Evolutionary conservation across 2,888 invertebrate genomes (phyloP).

Genomic region (Theretra japonica): DNA sequence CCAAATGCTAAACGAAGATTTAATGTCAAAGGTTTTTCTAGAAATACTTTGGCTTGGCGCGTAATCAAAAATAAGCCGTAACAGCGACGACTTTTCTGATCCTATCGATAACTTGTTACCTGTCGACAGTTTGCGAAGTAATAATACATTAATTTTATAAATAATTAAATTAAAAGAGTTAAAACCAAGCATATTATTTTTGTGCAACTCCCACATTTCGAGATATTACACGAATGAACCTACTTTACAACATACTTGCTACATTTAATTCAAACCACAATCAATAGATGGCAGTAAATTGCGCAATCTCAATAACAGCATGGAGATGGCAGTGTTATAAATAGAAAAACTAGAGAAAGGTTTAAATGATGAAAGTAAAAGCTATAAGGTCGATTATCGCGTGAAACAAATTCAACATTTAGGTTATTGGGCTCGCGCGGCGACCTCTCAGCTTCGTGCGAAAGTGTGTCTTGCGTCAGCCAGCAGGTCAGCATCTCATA

Average conservation of each 20-base stretch:
- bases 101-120: too few species aligned
- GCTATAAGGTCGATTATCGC: conserved; percentile 54
- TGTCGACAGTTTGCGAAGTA: not conserved
- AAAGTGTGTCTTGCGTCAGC: conserved; percentile 79
- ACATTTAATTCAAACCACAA: conserved; percentile 36
- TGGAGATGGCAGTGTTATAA: conserved; percentile 52
- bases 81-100: too few species aligned
- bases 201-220: not conserved
- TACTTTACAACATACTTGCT: not conserved
- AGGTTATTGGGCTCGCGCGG: conserved; percentile 72
- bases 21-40: too few species aligned
- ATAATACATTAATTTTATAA: not conserved
- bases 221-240: not conserved
- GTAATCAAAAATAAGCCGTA: not conserved
- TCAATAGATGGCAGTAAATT: conserved; percentile 47
- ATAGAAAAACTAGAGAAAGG: conserved; percentile 40
- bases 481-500: conserved; percentile 70
- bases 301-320: conserved; percentile 27
- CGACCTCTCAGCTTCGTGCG: conserved; percentile 67
- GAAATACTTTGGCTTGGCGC: not conserved
- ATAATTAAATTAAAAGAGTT: not conserved
- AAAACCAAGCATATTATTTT: not conserved
- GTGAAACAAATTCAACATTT: conserved; percentile 56
- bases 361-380: conserved; percentile 38
- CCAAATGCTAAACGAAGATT: too few species aligned